A percentile compares a stretch with the other conserved stretches of the same genome.
Evolutionary conservation across 92 coral and sea anemone species (phyloP).

Genomic region (Zoanthus sociatus): DNA sequence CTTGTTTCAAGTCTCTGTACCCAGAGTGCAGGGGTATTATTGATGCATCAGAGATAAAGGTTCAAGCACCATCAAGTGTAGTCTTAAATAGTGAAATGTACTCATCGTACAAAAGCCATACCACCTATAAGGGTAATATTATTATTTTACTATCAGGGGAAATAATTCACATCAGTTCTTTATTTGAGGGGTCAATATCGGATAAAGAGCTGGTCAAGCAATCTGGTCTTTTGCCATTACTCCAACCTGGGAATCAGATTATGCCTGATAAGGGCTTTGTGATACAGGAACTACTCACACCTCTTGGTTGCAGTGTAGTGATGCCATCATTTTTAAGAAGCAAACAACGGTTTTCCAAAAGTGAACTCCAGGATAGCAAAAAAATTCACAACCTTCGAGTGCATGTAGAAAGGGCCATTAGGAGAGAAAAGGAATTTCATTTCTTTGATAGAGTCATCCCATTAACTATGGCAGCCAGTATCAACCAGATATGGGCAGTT

Average conservation of each 20-base stretch:
- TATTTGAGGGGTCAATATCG: constrained; percentile 71
- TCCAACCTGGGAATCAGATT: constrained; percentile 66
- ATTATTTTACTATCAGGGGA: constrained; percentile 70
- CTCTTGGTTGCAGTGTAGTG: constrained; percentile 51
- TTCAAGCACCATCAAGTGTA: constrained; percentile 66
- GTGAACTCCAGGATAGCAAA: constrained; percentile 61
- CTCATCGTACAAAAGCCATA: constrained; percentile 62
- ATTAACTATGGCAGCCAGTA: constrained; percentile 69
- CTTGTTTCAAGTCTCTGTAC: constrained; percentile 44
- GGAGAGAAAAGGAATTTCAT: constrained; percentile 66
- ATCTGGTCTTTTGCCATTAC: constrained; percentile 61
- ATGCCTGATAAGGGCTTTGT: constrained; percentile 69
- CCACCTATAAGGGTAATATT: constrained; percentile 66
- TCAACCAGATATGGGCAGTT: constrained; percentile 69
- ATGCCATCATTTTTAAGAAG: constrained; percentile 64
- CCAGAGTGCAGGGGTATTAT: constrained; percentile 65
- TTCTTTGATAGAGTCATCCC: constrained; percentile 64
- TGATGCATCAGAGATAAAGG: constrained; percentile 73
- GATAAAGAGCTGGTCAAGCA: constrained; percentile 67
- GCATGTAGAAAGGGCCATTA: not conserved
- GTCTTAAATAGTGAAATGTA: constrained; percentile 53
- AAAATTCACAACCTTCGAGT: constrained; percentile 63
- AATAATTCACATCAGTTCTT: constrained; percentile 58
- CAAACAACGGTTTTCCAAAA: constrained; percentile 60
- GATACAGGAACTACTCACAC: constrained; percentile 53